A percentile compares a stretch with the other conserved stretches of the same genome.
Conservation (phyloP, 2,888 invertebrate genomes). For the Mythimna albipuncta region DNA sequence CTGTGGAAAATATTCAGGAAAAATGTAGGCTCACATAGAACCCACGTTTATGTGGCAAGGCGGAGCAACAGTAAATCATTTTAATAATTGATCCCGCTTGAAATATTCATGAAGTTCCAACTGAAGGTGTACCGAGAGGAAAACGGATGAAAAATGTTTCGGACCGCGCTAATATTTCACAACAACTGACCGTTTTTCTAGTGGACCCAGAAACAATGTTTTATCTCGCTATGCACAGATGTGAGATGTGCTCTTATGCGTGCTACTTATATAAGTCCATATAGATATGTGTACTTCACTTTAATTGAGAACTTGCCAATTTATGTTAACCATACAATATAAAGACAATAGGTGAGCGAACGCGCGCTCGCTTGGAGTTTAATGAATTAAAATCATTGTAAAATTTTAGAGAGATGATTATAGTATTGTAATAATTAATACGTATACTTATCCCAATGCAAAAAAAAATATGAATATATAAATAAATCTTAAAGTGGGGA, state of each 20-base stretch:
- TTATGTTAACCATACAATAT: too few relatives aligned
- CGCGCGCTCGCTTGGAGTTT: too few relatives aligned
- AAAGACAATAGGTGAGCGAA: too few relatives aligned
- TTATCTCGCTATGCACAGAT: constrained; percentile 51
- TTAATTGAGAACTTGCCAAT: constrained; percentile 12
- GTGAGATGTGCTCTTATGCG: constrained; percentile 7
- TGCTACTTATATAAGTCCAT: not conserved
- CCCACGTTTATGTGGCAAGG: constrained; percentile 75
- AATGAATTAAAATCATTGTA: too few relatives aligned
- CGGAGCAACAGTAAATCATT: constrained; percentile 87
- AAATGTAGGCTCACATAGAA: constrained; percentile 75
- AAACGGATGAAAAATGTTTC: constrained; percentile 86
- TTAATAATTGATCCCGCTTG: constrained; percentile 89
- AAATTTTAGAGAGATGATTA: too few relatives aligned
- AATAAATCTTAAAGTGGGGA: too few relatives aligned
- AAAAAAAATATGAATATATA: too few relatives aligned
- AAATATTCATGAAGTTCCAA: constrained; percentile 89
- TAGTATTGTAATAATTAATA: too few relatives aligned
- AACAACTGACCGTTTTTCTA: constrained; percentile 77
- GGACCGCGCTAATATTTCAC: constrained; percentile 78
- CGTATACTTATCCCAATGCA: too few relatives aligned
- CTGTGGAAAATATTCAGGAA: constrained; percentile 62
- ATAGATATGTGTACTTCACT: not conserved
- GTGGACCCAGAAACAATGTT: constrained; percentile 63
- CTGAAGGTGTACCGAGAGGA: constrained; percentile 81